phyloP scores from a whole-genome alignment of 1,140 invertebrate genomes.

The Onthophagus taurus region DNA sequence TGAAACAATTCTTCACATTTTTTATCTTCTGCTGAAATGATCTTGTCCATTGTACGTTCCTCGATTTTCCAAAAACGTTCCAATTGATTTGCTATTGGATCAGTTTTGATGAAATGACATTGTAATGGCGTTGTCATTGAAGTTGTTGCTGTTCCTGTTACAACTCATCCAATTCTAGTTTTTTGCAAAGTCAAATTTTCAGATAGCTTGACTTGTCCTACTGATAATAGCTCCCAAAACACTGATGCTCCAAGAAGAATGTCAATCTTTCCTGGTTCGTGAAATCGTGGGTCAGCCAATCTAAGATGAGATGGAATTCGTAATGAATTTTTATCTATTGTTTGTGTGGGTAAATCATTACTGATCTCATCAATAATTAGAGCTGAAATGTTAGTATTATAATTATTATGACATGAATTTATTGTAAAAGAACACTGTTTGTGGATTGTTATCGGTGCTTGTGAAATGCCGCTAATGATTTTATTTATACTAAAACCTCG shows the following conservation, averaged over 20 bases:
- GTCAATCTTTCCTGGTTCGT: constrained; percentile 23
- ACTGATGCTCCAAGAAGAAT: constrained; percentile 26
- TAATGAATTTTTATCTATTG: constrained; percentile 7
- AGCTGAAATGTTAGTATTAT: not conserved
- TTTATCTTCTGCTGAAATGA: not conserved
- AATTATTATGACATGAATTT: constrained; percentile 9
- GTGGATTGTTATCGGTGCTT: not conserved
- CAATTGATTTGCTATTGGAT: constrained; percentile 4
- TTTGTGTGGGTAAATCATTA: not conserved
- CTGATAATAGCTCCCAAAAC: constrained; percentile 28
- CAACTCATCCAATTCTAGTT: constrained; percentile 30
- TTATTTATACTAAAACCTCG: not conserved
- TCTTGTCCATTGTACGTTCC: constrained; percentile 25
- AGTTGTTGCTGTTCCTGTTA: constrained; percentile 11
- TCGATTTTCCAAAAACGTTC: constrained; percentile 13
- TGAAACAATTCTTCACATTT: constrained; percentile 7
- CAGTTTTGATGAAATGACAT: constrained; percentile 7
- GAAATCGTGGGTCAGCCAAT: constrained; percentile 26
- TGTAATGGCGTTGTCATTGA: not conserved
- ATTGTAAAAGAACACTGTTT: not conserved
- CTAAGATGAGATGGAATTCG: constrained; percentile 9
- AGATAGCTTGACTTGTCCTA: constrained; percentile 21
- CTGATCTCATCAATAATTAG: constrained; percentile 10
- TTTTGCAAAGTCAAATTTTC: constrained; percentile 24
- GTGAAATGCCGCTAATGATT: not conserved